Evolutionary conservation across 2,888 invertebrate genomes (phyloP).

Genomic region (Eupithecia abbreviata): DNA sequence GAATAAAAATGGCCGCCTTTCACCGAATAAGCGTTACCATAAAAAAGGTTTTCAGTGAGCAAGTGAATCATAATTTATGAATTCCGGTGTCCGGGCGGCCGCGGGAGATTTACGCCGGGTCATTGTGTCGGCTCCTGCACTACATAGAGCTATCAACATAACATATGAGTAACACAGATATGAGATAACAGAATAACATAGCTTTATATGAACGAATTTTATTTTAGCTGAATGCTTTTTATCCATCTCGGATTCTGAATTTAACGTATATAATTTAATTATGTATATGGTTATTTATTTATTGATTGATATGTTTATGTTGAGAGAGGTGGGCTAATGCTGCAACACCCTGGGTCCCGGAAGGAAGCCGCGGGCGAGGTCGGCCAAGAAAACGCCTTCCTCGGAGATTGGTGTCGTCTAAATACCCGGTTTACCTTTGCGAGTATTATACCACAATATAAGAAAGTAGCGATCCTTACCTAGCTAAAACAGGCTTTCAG

Average conservation of each 20-base stretch:
- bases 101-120: slow-evolving; percentile 81
- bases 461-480: background rate
- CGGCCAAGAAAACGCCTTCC: too few relatives aligned
- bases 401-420: too few relatives aligned
- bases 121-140: slow-evolving; percentile 76
- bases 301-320: too few relatives aligned
- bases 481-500: too few relatives aligned
- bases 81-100: slow-evolving; percentile 76
- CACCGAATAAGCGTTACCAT: slow-evolving; percentile 81
- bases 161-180: background rate
- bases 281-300: too few relatives aligned
- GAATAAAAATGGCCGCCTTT: slow-evolving; percentile 78
- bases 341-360: too few relatives aligned
- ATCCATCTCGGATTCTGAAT: background rate
- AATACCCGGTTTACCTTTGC: too few relatives aligned
- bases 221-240: background rate
- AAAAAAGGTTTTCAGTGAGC: slow-evolving; percentile 84
- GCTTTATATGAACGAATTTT: background rate
- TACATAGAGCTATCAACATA: slow-evolving; percentile 54
- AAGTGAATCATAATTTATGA: slow-evolving; percentile 84
- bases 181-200: background rate
- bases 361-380: too few relatives aligned
- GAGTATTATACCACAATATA: background rate
- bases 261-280: background rate
- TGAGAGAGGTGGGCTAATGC: too few relatives aligned